Percentiles rank a stretch among this genome's conserved stretches.
Conservation (phyloP, 1,140 invertebrate genomes). For the Macrosteles quadrilineatus region DNA sequence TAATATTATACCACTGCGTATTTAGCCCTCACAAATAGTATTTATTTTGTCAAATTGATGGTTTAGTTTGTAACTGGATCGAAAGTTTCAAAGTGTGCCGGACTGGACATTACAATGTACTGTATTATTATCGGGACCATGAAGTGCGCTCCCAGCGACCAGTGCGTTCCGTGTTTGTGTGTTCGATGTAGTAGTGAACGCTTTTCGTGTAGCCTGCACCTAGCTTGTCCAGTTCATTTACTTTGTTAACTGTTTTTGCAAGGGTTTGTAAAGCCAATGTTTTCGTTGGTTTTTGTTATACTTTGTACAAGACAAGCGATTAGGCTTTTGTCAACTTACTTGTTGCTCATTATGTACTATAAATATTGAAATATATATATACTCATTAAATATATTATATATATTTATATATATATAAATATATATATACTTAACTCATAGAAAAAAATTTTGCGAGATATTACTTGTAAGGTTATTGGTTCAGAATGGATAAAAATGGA, state of each 20-base stretch:
- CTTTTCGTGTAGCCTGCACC: background rate
- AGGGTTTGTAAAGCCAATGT: background rate
- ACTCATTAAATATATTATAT: too few relatives aligned
- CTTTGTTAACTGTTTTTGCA: background rate
- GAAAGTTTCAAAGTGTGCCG: background rate
- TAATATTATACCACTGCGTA: background rate
- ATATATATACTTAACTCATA: too few relatives aligned
- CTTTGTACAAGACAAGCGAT: too few relatives aligned
- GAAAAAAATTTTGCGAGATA: too few relatives aligned
- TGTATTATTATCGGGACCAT: background rate
- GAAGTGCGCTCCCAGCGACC: background rate
- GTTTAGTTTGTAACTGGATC: slow-evolving; percentile 3
- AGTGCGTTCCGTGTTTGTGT: background rate
- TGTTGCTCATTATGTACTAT: too few relatives aligned
- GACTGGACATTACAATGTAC: background rate
- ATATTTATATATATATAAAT: too few relatives aligned
- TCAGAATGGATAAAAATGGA: too few relatives aligned
- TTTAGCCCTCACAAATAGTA: background rate
- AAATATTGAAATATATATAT: too few relatives aligned
- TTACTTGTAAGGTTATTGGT: too few relatives aligned
- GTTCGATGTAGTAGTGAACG: background rate
- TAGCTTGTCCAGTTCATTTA: background rate
- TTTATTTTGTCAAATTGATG: background rate
- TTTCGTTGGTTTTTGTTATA: too few relatives aligned
- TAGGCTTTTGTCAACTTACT: too few relatives aligned